phyloP scores from a whole-genome alignment of 1,140 invertebrate genomes.

The Scaptodrosophila lebanonensis region DNA sequence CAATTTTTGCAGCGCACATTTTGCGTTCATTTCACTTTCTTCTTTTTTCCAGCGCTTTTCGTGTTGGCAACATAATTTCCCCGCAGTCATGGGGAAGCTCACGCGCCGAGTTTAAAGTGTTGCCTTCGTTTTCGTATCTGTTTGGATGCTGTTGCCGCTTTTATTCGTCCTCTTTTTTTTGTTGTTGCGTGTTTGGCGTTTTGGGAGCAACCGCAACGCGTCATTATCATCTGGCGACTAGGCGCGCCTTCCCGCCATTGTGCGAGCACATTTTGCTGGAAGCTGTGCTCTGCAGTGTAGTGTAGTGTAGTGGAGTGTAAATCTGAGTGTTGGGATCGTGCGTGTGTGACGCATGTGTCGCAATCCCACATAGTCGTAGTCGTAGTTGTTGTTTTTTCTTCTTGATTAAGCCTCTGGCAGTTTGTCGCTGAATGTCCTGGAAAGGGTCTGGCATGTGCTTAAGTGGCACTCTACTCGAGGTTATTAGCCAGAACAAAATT shows the following conservation, averaged over 20 bases:
- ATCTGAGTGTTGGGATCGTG: slow-evolving; percentile 23
- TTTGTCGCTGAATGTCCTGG: too few species aligned
- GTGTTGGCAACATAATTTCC: neutral
- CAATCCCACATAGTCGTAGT: slow-evolving; percentile 3
- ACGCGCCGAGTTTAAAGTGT: slow-evolving; percentile 43
- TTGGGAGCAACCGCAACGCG: slow-evolving; percentile 12
- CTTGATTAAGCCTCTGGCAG: slow-evolving; percentile 32
- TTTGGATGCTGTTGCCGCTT: slow-evolving; percentile 17
- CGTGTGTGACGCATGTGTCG: neutral
- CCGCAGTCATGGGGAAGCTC: neutral
- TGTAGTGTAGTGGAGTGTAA: slow-evolving; percentile 35
- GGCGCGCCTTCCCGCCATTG: slow-evolving; percentile 13
- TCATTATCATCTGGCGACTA: slow-evolving; percentile 42
- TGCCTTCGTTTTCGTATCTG: too few species aligned
- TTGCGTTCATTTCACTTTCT: neutral
- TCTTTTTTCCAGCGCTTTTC: neutral
- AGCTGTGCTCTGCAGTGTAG: slow-evolving; percentile 18
- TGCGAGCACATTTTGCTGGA: slow-evolving; percentile 36
- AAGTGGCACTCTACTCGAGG: too few species aligned
- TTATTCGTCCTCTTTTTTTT: slow-evolving; percentile 14
- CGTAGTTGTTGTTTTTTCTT: slow-evolving; percentile 1
- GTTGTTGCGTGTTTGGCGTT: slow-evolving; percentile 29
- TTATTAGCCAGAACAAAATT: too few species aligned
- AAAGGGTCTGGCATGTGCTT: too few species aligned
- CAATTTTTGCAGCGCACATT: slow-evolving; percentile 11